Conservation (phyloP, 2,888 invertebrate species). For the Hirudinaria manillensis region DNA sequence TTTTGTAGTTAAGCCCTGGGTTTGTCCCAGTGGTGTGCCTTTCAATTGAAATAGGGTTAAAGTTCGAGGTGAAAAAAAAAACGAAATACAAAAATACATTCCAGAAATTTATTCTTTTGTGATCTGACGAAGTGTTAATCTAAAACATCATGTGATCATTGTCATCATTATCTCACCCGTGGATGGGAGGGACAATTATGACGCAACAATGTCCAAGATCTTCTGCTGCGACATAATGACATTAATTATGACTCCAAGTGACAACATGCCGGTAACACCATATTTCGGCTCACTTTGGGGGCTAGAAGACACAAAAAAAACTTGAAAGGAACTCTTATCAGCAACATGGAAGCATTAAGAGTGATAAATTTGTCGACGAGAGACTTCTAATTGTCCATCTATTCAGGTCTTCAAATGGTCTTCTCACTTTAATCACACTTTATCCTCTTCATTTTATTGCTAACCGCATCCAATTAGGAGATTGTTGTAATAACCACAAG, state of each 20-base stretch:
- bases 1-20: background rate
- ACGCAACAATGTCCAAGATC: constrained; percentile 1
- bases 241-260: constrained; percentile 11
- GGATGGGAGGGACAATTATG: background rate
- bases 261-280: constrained; percentile 16
- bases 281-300: background rate
- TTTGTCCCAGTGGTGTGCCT: background rate
- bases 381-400: too few relatives aligned
- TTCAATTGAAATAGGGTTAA: too few relatives aligned
- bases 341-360: background rate
- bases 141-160: background rate
- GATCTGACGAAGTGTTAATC: too few relatives aligned
- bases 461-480: too few relatives aligned
- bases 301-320: background rate
- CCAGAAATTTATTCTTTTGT: too few relatives aligned
- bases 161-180: constrained; percentile 1
- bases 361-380: too few relatives aligned
- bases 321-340: constrained; percentile 4
- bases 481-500: too few relatives aligned
- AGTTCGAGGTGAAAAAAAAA: too few relatives aligned
- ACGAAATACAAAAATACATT: too few relatives aligned
- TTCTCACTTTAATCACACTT: too few relatives aligned
- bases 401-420: too few relatives aligned
- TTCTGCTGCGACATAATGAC: constrained; percentile 7
- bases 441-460: too few relatives aligned